phyloP scores from a whole-genome alignment of 1,140 invertebrate species.

The Orchestia grillus region DNA sequence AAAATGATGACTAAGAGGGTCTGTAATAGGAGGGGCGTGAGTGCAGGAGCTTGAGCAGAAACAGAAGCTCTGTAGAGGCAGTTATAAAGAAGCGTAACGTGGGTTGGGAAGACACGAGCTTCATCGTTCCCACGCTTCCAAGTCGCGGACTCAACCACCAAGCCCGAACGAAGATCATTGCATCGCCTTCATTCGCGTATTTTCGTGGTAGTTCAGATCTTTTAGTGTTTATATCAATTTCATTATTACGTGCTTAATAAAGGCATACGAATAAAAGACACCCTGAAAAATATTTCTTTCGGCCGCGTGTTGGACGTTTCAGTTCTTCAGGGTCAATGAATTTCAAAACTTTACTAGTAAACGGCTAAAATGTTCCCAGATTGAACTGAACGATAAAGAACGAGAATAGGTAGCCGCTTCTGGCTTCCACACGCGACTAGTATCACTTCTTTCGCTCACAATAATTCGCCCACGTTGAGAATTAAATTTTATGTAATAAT shows the following conservation, averaged over 20 bases:
- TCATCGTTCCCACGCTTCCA: slow-evolving; percentile 47
- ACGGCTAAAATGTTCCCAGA: background rate
- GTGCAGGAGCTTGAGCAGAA: slow-evolving; percentile 51
- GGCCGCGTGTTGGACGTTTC: background rate
- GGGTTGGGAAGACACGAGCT: slow-evolving; percentile 55
- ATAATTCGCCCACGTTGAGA: background rate
- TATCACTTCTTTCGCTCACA: slow-evolving; percentile 19
- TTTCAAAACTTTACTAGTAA: background rate
- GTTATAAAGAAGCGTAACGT: slow-evolving; percentile 55
- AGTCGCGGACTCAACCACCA: slow-evolving; percentile 49
- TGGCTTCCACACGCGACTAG: slow-evolving; percentile 8
- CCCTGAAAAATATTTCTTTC: background rate
- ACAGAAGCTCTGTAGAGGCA: slow-evolving; percentile 51
- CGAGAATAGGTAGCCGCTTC: slow-evolving; percentile 19
- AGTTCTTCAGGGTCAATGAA: background rate
- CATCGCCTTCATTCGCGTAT: background rate
- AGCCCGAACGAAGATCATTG: slow-evolving; percentile 24
- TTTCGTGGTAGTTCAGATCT: background rate
- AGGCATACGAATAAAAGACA: background rate
- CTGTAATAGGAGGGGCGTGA: slow-evolving; percentile 53
- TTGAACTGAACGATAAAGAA: background rate
- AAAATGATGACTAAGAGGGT: slow-evolving; percentile 54
- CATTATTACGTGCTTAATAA: background rate
- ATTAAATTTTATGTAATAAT: background rate
- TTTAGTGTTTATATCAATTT: background rate